Conservation (phyloP, 2,113 vertebrate species). For the Archilochus colubris region DNA sequence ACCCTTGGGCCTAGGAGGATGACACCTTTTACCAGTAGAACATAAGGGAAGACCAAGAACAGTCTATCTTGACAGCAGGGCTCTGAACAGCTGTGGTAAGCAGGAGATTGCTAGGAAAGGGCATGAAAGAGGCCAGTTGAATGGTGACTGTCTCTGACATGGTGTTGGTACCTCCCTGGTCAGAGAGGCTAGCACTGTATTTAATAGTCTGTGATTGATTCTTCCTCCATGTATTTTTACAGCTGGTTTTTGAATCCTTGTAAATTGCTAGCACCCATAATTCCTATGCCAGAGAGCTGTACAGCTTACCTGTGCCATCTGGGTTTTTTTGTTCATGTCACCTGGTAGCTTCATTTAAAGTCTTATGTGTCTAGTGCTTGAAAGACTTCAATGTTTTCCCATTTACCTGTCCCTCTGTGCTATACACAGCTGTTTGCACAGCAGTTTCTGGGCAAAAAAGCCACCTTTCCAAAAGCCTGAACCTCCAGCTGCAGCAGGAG, state of each 20-base stretch:
- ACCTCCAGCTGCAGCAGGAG: not conserved
- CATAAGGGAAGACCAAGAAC: not conserved
- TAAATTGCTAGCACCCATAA: not conserved
- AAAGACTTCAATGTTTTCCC: not conserved
- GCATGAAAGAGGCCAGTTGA: not conserved
- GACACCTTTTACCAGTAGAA: not conserved
- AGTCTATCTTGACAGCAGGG: not conserved
- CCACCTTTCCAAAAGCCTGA: not conserved
- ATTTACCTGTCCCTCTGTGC: not conserved
- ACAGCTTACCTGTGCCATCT: not conserved
- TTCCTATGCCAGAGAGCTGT: not conserved
- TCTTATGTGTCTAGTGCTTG: not conserved
- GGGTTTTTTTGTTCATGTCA: not conserved
- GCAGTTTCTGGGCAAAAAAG: not conserved
- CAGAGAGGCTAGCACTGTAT: not conserved
- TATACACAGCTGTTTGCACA: not conserved
- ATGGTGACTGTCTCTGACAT: not conserved
- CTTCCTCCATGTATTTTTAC: not conserved
- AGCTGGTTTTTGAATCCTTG: not conserved
- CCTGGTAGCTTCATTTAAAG: not conserved
- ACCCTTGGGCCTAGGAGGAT: not conserved
- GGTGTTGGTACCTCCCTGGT: not conserved
- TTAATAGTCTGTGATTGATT: not conserved
- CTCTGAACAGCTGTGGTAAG: not conserved
- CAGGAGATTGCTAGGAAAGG: not conserved